Evolutionary conservation across 1,140 invertebrate species (phyloP).

Genomic region (Paraescarpia echinospica): DNA sequence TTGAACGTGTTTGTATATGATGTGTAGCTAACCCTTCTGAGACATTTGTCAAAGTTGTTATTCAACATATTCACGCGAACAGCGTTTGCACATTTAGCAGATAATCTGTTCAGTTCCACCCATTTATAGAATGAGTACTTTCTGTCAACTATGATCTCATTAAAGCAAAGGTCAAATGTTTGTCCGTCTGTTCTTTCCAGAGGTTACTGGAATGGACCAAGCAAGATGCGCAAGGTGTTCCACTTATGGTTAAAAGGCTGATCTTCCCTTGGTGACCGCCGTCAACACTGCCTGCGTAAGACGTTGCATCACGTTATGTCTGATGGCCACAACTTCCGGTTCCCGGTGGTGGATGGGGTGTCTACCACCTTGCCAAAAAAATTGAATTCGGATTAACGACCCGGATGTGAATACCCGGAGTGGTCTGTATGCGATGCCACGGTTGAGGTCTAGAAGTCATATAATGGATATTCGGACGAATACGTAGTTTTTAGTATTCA

Average conservation of each 20-base stretch:
- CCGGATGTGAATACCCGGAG: not conserved
- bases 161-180: not conserved
- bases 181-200: slow-evolving; percentile 52
- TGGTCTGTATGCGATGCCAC: not conserved
- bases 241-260: slow-evolving; percentile 45
- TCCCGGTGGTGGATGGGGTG: not conserved
- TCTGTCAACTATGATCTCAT: too few relatives aligned
- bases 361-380: not conserved
- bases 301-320: not conserved
- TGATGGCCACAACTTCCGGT: not conserved
- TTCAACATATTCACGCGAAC: too few relatives aligned
- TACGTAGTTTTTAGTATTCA: not conserved
- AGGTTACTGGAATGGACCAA: slow-evolving; percentile 85
- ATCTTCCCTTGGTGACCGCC: not conserved
- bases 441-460: not conserved
- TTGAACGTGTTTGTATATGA: too few relatives aligned
- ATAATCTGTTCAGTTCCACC: too few relatives aligned
- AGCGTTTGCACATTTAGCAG: too few relatives aligned
- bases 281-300: not conserved
- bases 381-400: not conserved
- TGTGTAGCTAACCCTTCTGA: too few relatives aligned
- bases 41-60: too few relatives aligned
- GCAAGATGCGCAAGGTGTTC: slow-evolving; percentile 70
- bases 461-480: not conserved
- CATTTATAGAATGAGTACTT: too few relatives aligned